Conservation (phyloP, 2,888 invertebrate species). For the Tortricodes alternella region DNA sequence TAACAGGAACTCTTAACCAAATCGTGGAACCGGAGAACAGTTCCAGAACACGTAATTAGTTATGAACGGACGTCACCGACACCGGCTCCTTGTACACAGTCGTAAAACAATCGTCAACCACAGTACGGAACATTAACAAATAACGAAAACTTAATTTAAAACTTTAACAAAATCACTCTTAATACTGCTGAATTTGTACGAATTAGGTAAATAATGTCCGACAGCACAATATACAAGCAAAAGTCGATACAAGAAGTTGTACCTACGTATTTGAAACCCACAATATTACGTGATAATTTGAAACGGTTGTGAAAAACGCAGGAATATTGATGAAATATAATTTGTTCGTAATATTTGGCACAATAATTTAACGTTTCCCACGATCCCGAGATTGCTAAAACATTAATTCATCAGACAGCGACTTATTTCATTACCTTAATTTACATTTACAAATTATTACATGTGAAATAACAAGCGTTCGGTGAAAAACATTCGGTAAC, state of each 20-base stretch:
- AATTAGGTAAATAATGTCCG: conserved; percentile 71
- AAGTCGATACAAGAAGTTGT: conserved; percentile 61
- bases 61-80: not conserved
- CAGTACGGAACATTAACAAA: conserved; percentile 70
- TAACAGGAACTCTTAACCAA: conserved; percentile 27
- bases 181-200: conserved; percentile 83
- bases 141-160: conserved; percentile 78
- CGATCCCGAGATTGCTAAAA: conserved; percentile 35
- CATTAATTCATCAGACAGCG: conserved; percentile 33
- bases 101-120: conserved; percentile 43
- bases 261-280: not conserved
- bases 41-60: not conserved
- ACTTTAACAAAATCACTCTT: conserved; percentile 82
- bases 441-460: conserved; percentile 37
- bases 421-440: conserved; percentile 51
- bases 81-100: conserved; percentile 9
- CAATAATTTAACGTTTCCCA: conserved; percentile 59
- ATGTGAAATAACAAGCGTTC: conserved; percentile 35
- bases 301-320: conserved; percentile 12
- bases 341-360: conserved; percentile 62
- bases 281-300: not conserved
- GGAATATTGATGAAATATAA: conserved; percentile 37
- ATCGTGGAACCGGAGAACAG: not conserved
- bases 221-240: conserved; percentile 63
- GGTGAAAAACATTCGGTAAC: conserved; percentile 31